Base-by-base conservation (phyloP, 2,888 invertebrate genomes). In the Pedicia rivosa region DNA sequence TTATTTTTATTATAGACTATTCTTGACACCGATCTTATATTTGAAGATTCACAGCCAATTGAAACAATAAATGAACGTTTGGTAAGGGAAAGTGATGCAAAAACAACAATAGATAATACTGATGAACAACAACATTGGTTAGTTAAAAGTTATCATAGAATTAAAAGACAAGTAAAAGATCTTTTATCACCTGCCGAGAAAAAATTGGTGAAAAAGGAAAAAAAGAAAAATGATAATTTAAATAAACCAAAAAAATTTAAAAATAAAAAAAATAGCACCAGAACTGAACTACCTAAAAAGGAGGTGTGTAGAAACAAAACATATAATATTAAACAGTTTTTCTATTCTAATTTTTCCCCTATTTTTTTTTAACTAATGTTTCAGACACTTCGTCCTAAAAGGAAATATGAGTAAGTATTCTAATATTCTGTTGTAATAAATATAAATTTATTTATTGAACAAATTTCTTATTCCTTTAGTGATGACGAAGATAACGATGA, bases 401-500 rank as follows among this genome's bases (percentile, higher is more conserved):
- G 24, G n/a, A 8, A 24, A 24, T 24, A 5, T n/a, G 24, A 24
- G 24, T 24, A 24, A 24, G 24, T 24, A 10, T 24, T 24, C 8
- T 24, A 10, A 24, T 5, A 10, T 24, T 3, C 24, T 24, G 8
- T 20, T 10, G n/a, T 24, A 10, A 24, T 24, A 10, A 24, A 24
- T 24, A 10, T 24, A 10, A 10, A 24, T 5, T 10, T 24, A 24
- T 4, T 24, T 24, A 6, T 6, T 6, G 8, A 20, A 6, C 8
- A 20, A 20, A 20, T 20, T 20, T 8, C 8, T 20, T 20, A 6
- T 20, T 20, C 5, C 5, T 6, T 5, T 20, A 5, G 5, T 20
- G 20, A 56, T 40, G 44, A 48, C 4, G 48, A 48, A 26, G 57
- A 55, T 19, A 52, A 54, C 32, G 8, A 17, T n/a, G 26, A 24